A percentile compares a stretch with the other conserved stretches of the same genome.
Evolutionary conservation across 1,140 invertebrate species (phyloP).

Genomic region (Polyergus mexicanus): DNA sequence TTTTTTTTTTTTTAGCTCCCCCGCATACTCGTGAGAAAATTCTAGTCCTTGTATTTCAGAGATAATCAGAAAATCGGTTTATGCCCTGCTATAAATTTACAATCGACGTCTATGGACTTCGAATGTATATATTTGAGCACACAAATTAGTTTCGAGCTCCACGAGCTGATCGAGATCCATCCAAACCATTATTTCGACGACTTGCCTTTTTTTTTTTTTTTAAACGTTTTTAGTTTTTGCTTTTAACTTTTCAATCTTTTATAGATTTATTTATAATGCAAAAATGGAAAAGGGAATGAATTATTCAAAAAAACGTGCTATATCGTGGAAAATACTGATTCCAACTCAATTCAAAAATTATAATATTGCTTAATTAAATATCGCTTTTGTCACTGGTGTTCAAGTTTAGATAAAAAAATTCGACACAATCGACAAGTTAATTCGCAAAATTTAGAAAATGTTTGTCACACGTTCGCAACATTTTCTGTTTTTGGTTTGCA

Average conservation of each 20-base stretch:
- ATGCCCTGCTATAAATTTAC: slow-evolving; percentile 55
- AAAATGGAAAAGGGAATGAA: background rate
- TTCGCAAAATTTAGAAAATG: slow-evolving; percentile 43
- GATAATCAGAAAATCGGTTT: slow-evolving; percentile 64
- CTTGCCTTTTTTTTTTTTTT: background rate
- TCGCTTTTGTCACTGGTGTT: slow-evolving; percentile 2
- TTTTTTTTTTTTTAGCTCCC: slow-evolving; percentile 16
- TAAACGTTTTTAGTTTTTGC: background rate
- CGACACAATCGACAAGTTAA: slow-evolving; percentile 26
- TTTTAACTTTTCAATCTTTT: background rate
- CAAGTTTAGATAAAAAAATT: background rate
- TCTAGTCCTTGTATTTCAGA: slow-evolving; percentile 60
- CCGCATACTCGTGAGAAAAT: slow-evolving; percentile 30
- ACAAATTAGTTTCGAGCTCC: slow-evolving; percentile 47
- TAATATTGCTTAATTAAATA: background rate
- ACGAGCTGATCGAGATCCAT: slow-evolving; percentile 16
- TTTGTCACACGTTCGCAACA: background rate
- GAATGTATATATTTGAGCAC: slow-evolving; percentile 54
- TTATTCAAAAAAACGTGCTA: background rate
- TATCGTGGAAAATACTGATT: background rate
- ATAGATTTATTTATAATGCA: background rate
- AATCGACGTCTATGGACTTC: slow-evolving; percentile 54
- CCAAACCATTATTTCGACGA: background rate
- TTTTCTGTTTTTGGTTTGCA: slow-evolving; percentile 58
- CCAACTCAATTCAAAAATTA: background rate